Base-by-base conservation (phyloP, 2,888 invertebrate genomes). In the Calephelis perditalis region DNA sequence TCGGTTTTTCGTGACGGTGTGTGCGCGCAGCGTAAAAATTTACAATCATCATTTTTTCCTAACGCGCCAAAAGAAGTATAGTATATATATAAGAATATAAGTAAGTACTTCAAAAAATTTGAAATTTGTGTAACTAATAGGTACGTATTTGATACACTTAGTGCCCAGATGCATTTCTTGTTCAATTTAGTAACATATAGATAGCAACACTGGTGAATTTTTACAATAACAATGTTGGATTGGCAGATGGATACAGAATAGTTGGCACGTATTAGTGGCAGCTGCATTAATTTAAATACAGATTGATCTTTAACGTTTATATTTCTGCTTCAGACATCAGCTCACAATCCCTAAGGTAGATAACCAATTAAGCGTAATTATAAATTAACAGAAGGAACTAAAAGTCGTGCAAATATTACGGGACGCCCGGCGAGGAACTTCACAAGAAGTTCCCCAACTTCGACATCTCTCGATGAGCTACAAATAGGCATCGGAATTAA, bases 401-500 rank as follows among this genome's bases (percentile, higher is more conserved):
- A 86, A 85, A 86, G 82, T 83, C 68, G 77, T 68, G 83, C 81
- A 85, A 86, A 86, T 82, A 84, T 79, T 78, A 71, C 76, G 77
- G 70, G 76, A 75, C 73, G 76, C 75, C 77, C 74, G 82, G 59
- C 59, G 59, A 46, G 37, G 59, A 45, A 60, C 83, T 79, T 84
- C 84, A 69, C 65, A 62, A 70, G 72, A 72, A 80, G 73, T 75
- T 78, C 72, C 68, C 59, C 68, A 78, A 84, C 75, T 81, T 82
- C 64, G 64, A 62, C 67, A 70, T 73, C 64, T 64, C 65, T 65
- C 67, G 72, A 69, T 70, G 86, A 84, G 85, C 80, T 84, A 83
- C 86, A 85, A 88, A 89, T 86, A 86, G 82, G 86, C 87, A 88
- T 86, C 81, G 82, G 82, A 82, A 85, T 85, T 81, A 84, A 87